Evolutionary conservation across 2,888 invertebrate genomes (phyloP).

Genomic region (Ceriagrion tenellum): DNA sequence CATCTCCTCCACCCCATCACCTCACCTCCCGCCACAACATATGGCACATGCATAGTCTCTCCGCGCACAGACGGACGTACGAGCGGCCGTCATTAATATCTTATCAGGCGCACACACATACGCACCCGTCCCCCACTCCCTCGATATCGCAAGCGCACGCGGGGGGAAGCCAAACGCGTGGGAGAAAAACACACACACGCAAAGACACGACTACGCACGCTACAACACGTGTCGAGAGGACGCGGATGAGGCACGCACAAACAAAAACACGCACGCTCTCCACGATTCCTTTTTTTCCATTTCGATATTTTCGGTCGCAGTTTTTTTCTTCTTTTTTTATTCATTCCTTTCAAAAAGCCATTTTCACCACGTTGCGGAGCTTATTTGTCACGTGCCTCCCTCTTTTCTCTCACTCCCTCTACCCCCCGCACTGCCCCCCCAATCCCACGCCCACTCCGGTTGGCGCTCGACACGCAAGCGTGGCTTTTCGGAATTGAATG

Average conservation of each 20-base stretch:
- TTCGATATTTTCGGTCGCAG: background rate
- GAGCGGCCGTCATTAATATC: constrained; percentile 54
- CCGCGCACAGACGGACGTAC: constrained; percentile 53
- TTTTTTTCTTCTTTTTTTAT: background rate
- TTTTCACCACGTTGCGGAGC: constrained; percentile 11
- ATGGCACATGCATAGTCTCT: constrained; percentile 46
- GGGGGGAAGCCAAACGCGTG: too few relatives aligned
- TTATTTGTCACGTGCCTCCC: constrained; percentile 49
- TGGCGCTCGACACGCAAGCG: constrained; percentile 43
- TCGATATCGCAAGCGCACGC: background rate
- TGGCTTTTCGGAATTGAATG: constrained; percentile 64
- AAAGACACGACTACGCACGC: background rate
- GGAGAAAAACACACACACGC: background rate
- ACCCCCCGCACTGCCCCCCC: too few relatives aligned
- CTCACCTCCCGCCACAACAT: background rate
- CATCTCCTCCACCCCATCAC: background rate
- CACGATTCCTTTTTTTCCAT: constrained; percentile 12
- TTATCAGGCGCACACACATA: background rate
- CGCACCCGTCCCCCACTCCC: constrained; percentile 1
- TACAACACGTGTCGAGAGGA: background rate
- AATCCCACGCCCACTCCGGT: background rate
- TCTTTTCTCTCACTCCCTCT: too few relatives aligned
- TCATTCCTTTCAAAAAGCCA: background rate
- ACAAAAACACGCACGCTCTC: background rate
- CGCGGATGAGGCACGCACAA: too few relatives aligned